Evolutionary conservation across 2,797 vertebrate genomes (phyloP).

Genomic region (Bradypodion pumilum): DNA sequence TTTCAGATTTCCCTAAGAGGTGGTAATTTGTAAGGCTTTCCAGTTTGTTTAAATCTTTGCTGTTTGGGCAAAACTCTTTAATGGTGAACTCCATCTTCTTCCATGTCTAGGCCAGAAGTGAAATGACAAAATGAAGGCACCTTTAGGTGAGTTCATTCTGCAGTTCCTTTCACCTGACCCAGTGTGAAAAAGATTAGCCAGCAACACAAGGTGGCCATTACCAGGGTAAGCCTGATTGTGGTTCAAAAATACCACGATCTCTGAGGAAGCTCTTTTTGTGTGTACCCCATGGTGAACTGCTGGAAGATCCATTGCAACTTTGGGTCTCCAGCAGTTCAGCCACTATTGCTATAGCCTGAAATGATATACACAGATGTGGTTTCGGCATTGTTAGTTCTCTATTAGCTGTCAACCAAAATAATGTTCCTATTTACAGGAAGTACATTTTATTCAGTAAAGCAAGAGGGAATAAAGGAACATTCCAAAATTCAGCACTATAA

Average conservation of each 20-base stretch:
- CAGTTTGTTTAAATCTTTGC: constrained; percentile 29
- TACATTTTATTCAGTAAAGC: constrained; percentile 34
- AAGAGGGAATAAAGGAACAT: constrained; percentile 35
- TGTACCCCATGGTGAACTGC: no score
- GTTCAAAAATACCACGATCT: no score
- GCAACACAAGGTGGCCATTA: no score
- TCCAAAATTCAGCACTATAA: constrained; percentile 40
- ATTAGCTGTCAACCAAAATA: constrained; percentile 19
- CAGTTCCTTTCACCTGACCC: no score
- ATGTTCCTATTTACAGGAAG: constrained; percentile 54
- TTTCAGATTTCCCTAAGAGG: background rate
- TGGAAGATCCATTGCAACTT: constrained; percentile 20
- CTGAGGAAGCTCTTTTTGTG: no score
- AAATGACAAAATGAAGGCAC: no score
- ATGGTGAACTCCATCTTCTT: no score
- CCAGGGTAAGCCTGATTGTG: no score
- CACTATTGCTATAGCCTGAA: constrained; percentile 40
- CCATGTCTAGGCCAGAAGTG: no score
- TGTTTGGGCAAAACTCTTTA: constrained; percentile 7
- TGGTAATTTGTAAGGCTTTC: background rate
- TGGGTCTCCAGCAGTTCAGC: constrained; percentile 24
- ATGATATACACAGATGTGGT: constrained; percentile 43
- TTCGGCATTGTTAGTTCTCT: constrained; percentile 22
- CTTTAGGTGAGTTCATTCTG: no score
- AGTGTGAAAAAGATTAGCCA: no score